These are phyloP conservation scores for Chiloscyllium plagiosum DNA, from an alignment of 2,113 vertebrate species.

Conservation along the genomic window DNA sequence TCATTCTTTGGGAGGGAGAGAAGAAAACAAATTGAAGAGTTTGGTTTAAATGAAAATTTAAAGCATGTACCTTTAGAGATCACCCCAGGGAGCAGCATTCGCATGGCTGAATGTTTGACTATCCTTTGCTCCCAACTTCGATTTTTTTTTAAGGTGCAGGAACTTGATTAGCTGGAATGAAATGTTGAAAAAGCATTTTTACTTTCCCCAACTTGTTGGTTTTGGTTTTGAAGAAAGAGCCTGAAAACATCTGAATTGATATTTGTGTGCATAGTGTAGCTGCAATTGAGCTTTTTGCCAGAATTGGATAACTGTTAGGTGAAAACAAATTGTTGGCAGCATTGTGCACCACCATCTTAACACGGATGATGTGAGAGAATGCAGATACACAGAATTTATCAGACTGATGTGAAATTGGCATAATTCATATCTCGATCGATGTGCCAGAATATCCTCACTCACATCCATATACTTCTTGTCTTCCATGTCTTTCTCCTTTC, in stretches of 20 bases:
- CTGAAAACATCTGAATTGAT: background rate
- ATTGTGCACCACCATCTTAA: background rate
- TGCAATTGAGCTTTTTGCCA: background rate
- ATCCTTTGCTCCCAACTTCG: background rate
- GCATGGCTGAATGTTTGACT: background rate
- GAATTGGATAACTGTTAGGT: constrained; percentile 12
- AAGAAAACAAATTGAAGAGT: background rate
- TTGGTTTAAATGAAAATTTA: background rate
- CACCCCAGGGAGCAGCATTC: background rate
- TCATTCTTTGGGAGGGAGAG: background rate
- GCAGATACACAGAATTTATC: background rate
- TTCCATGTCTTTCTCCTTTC: background rate
- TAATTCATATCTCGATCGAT: background rate
- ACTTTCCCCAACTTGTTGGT: background rate
- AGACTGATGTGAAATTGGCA: background rate
- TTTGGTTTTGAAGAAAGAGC: background rate
- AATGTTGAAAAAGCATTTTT: background rate
- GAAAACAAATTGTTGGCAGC: background rate
- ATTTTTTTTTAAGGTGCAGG: background rate
- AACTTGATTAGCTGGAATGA: background rate
- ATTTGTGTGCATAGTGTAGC: constrained; percentile 5
- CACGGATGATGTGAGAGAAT: background rate
- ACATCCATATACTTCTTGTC: background rate
- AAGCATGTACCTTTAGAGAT: background rate
- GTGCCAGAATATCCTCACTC: background rate